A percentile compares a stretch with the other conserved stretches of the same genome.
phyloP scores from a whole-genome alignment of 1,140 invertebrate genomes.

The Diorhabda sublineata region DNA sequence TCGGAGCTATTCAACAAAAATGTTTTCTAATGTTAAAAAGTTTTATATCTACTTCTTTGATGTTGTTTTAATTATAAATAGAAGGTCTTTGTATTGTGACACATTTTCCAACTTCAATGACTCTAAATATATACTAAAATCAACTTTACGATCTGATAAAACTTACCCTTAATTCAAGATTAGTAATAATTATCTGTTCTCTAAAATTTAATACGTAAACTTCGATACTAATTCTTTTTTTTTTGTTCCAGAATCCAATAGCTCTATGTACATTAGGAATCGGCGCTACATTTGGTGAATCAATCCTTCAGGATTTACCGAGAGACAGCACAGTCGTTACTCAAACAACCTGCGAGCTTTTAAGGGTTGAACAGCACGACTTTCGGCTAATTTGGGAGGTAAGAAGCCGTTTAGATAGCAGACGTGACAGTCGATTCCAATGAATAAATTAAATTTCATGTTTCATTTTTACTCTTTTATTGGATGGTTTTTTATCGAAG shows the following conservation, averaged over 20 bases:
- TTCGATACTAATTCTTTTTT: background rate
- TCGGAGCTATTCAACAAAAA: too few species aligned
- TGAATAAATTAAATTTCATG: too few species aligned
- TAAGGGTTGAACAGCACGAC: slow-evolving; percentile 70
- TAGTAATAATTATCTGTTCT: background rate
- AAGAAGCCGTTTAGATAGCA: slow-evolving; percentile 30
- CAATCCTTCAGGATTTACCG: slow-evolving; percentile 66
- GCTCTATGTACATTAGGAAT: slow-evolving; percentile 66
- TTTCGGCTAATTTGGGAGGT: slow-evolving; percentile 77
- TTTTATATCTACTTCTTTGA: slow-evolving; percentile 9
- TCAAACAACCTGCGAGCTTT: slow-evolving; percentile 67
- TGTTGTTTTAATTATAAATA: slow-evolving; percentile 1
- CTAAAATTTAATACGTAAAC: background rate
- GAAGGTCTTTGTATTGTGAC: too few species aligned
- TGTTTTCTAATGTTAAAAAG: background rate
- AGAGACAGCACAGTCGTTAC: slow-evolving; percentile 71
- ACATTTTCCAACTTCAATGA: too few species aligned
- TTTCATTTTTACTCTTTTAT: too few species aligned
- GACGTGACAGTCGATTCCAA: too few species aligned
- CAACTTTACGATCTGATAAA: too few species aligned
- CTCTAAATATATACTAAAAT: too few species aligned
- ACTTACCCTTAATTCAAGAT: too few species aligned
- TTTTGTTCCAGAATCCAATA: slow-evolving; percentile 56
- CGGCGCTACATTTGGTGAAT: slow-evolving; percentile 75
- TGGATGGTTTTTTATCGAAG: too few species aligned